These are phyloP conservation scores for Buceros bicornis DNA, from an alignment of 2,797 vertebrate species.

Conservation along the genomic window DNA sequence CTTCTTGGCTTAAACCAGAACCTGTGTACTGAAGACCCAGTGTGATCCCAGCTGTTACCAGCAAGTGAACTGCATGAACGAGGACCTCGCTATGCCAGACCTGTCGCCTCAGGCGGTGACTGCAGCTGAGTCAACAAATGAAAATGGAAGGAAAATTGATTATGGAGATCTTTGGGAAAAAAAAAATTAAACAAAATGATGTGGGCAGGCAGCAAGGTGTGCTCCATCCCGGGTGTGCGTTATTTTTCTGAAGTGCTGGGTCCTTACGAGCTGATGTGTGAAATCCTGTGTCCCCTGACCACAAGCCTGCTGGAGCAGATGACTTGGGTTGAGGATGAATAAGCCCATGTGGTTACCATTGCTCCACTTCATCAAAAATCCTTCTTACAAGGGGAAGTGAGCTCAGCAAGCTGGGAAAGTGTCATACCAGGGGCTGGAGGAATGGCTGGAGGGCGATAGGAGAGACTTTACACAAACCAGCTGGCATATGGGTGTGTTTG, in stretches of 20 bases:
- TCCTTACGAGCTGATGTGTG: neutral
- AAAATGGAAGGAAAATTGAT: slow-evolving; percentile 37
- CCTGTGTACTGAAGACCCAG: neutral
- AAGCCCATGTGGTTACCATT: slow-evolving; percentile 31
- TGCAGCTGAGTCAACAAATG: slow-evolving; percentile 67
- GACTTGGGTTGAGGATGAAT: neutral
- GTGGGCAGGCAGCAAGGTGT: slow-evolving; percentile 4
- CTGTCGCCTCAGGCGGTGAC: neutral
- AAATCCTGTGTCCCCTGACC: neutral
- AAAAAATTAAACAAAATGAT: neutral
- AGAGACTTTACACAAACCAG: slow-evolving; percentile 13
- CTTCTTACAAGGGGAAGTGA: slow-evolving; percentile 17
- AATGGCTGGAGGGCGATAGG: neutral
- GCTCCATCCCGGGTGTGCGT: neutral
- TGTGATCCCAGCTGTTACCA: slow-evolving; percentile 42
- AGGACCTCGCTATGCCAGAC: neutral
- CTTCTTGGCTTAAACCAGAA: neutral
- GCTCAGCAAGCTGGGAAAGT: slow-evolving; percentile 28
- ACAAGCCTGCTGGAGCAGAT: neutral
- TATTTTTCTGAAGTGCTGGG: neutral
- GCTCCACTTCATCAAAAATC: slow-evolving; percentile 36
- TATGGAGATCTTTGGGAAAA: neutral
- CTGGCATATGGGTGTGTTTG: neutral
- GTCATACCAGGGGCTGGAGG: neutral
- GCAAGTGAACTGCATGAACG: neutral